These are phyloP conservation scores for Drosophila anomalata DNA, from an alignment of 2,888 invertebrate genomes.

Conservation along the genomic window DNA sequence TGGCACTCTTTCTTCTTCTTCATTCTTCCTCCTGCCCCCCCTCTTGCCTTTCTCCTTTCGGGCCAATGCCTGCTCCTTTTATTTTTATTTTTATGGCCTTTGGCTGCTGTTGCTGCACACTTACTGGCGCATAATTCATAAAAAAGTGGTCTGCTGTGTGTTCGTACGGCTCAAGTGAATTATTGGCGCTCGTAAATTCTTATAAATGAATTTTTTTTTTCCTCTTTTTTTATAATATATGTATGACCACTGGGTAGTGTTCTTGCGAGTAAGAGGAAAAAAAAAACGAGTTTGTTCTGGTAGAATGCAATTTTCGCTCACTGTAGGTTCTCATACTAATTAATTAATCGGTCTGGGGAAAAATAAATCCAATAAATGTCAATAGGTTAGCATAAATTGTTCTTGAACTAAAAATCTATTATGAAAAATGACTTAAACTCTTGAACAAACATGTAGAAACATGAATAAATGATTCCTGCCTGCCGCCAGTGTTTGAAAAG, in stretches of 20 bases:
- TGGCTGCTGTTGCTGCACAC: slow-evolving; percentile 31
- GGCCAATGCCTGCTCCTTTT: slow-evolving; percentile 47
- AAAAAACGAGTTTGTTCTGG: slow-evolving; percentile 32
- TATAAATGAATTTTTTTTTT: slow-evolving; percentile 44
- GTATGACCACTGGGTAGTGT: slow-evolving; percentile 23
- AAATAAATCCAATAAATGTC: slow-evolving; percentile 33
- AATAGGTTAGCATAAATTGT: not conserved
- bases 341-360: slow-evolving; percentile 22
- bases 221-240: slow-evolving; percentile 4
- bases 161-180: slow-evolving; percentile 41
- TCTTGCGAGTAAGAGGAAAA: slow-evolving; percentile 6
- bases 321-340: slow-evolving; percentile 24
- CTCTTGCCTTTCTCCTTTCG: slow-evolving; percentile 4
- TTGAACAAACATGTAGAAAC: not conserved
- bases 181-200: slow-evolving; percentile 50
- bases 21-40: not conserved
- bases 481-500: slow-evolving; percentile 1
- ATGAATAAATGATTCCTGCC: not conserved
- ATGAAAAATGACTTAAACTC: not conserved
- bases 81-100: slow-evolving; percentile 49
- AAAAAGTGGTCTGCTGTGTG: slow-evolving; percentile 39
- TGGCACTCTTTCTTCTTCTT: not conserved
- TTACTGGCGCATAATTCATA: slow-evolving; percentile 47
- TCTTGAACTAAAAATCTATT: too few relatives aligned
- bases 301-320: slow-evolving; percentile 35